Evolutionary conservation across 2,113 vertebrate genomes (phyloP).

Genomic region (Oryzias woworae): DNA sequence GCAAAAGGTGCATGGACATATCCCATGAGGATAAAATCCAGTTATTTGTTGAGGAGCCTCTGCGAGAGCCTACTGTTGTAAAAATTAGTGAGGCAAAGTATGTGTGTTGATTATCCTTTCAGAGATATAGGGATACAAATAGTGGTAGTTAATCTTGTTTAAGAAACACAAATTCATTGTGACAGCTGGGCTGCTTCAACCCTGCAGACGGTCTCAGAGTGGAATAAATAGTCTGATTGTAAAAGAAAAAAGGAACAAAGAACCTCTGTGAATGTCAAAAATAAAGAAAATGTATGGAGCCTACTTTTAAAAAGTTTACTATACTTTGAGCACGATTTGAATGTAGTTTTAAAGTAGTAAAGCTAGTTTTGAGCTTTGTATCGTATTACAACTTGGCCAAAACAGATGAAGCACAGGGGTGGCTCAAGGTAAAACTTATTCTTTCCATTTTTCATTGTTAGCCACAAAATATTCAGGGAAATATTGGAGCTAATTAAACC

Average conservation of each 20-base stretch:
- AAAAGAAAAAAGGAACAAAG: slow-evolving; percentile 47
- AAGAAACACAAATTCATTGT: slow-evolving; percentile 73
- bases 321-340: slow-evolving; percentile 25
- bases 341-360: slow-evolving; percentile 39
- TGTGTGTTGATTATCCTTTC: slow-evolving; percentile 66
- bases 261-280: slow-evolving; percentile 14
- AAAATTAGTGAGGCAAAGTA: slow-evolving; percentile 70
- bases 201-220: slow-evolving; percentile 52
- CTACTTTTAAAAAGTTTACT: slow-evolving; percentile 50
- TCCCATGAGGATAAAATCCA: slow-evolving; percentile 31
- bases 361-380: slow-evolving; percentile 41
- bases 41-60: slow-evolving; percentile 57
- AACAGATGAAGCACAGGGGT: slow-evolving; percentile 29
- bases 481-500: slow-evolving; percentile 70
- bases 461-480: slow-evolving; percentile 71
- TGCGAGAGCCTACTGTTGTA: slow-evolving; percentile 66
- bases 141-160: slow-evolving; percentile 80
- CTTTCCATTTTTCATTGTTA: slow-evolving; percentile 73
- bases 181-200: slow-evolving; percentile 69
- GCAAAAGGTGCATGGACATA: slow-evolving; percentile 29
- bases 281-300: slow-evolving; percentile 35
- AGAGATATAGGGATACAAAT: slow-evolving; percentile 75
- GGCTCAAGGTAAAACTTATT: slow-evolving; percentile 53
- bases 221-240: slow-evolving; percentile 68
- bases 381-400: slow-evolving; percentile 37